Evolutionary conservation across 2,797 vertebrate genomes (phyloP).

Genomic region (Simalia tracyae): DNA sequence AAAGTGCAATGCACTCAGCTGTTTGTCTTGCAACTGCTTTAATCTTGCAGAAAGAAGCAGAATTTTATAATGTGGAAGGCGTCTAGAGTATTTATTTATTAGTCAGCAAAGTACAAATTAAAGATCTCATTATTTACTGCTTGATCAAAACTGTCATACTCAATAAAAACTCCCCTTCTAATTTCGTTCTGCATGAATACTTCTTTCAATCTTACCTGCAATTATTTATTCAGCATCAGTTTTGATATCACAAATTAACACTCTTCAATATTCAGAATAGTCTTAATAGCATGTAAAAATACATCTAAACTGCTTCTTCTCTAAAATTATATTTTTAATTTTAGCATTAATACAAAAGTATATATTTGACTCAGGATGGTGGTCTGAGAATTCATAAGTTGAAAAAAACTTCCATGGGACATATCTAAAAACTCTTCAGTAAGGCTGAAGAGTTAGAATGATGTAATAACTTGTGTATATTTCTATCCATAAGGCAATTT

Average conservation of each 20-base stretch:
- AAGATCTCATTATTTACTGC: background rate
- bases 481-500: background rate
- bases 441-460: background rate
- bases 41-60: background rate
- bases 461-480: background rate
- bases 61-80: background rate
- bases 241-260: background rate
- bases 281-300: background rate
- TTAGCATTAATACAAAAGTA: background rate
- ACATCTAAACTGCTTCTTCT: background rate
- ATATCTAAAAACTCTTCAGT: background rate
- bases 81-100: background rate
- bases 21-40: background rate
- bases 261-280: background rate
- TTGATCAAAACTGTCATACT: constrained; percentile 3
- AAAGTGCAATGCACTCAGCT: background rate
- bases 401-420: too few relatives aligned
- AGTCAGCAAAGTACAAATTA: background rate
- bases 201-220: constrained; percentile 6
- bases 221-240: background rate
- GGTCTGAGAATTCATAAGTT: background rate
- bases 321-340: background rate
- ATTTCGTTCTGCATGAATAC: constrained; percentile 5
- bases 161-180: background rate
- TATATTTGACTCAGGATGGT: background rate